phyloP scores from a whole-genome alignment of 1,140 invertebrate genomes.

The Metopolophium dirhodum region DNA sequence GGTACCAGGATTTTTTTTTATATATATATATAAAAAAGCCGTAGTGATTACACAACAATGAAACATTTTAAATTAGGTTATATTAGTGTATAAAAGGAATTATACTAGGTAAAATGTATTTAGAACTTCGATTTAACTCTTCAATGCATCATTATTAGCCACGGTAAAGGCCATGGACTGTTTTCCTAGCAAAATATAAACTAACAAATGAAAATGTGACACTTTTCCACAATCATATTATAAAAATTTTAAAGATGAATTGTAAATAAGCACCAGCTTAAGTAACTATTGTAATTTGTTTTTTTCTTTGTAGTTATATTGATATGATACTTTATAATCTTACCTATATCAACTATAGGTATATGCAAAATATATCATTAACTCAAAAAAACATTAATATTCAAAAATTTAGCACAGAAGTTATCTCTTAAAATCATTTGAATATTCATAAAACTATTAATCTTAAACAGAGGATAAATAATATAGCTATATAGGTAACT shows the following conservation, averaged over 20 bases:
- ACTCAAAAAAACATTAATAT: too few relatives aligned
- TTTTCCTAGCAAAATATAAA: too few relatives aligned
- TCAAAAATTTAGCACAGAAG: too few relatives aligned
- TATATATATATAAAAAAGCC: background rate
- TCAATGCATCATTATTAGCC: background rate
- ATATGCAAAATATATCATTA: too few relatives aligned
- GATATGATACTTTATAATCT: background rate
- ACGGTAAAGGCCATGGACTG: background rate
- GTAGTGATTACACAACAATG: background rate
- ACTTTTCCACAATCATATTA: too few relatives aligned
- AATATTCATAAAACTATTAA: too few relatives aligned
- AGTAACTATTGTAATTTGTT: too few relatives aligned
- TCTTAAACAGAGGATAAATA: too few relatives aligned
- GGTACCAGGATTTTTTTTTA: too few relatives aligned
- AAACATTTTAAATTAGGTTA: slow-evolving; percentile 11
- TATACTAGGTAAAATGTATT: background rate
- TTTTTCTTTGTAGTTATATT: background rate
- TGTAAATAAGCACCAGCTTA: background rate
- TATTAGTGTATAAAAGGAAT: background rate
- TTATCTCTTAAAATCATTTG: too few relatives aligned
- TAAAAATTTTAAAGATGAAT: background rate
- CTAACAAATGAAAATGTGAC: background rate
- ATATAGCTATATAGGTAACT: background rate
- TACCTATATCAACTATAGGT: background rate
- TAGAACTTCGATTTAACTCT: background rate